phyloP scores from a whole-genome alignment of 2,888 invertebrate genomes.

The Dysmachus trigonus region DNA sequence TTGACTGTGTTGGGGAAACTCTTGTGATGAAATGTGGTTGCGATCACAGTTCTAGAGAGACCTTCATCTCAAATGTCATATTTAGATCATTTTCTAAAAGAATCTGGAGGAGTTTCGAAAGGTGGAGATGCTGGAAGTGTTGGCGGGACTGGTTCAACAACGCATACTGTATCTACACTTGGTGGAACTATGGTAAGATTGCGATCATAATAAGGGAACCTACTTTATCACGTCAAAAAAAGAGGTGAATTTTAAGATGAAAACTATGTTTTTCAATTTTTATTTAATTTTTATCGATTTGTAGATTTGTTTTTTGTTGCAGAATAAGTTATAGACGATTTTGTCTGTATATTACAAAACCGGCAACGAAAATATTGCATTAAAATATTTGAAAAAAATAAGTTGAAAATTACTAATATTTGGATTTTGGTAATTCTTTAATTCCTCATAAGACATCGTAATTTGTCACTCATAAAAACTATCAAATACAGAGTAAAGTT shows the following conservation, averaged over 20 bases:
- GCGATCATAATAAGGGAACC: not conserved
- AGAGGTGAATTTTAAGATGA: not conserved
- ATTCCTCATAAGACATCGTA: too few relatives aligned
- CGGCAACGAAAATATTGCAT: too few relatives aligned
- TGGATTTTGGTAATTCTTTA: too few relatives aligned
- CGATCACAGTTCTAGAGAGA: constrained; percentile 79
- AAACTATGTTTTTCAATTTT: too few relatives aligned
- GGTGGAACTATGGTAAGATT: constrained; percentile 52
- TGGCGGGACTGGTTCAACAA: constrained; percentile 51
- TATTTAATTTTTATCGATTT: too few relatives aligned
- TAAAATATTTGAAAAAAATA: too few relatives aligned
- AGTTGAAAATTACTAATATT: too few relatives aligned
- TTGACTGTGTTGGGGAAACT: not conserved
- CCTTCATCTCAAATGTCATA: constrained; percentile 93
- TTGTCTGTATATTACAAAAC: too few relatives aligned
- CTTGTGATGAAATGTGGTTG: not conserved
- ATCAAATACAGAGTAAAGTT: too few relatives aligned
- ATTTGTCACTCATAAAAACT: too few relatives aligned
- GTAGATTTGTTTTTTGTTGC: too few relatives aligned
- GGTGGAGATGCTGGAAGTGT: constrained; percentile 53
- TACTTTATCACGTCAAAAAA: not conserved
- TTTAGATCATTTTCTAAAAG: constrained; percentile 88
- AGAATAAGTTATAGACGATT: too few relatives aligned
- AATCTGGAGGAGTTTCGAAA: constrained; percentile 66
- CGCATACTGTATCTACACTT: constrained; percentile 51